Conservation (phyloP, 53 echinoderm and acorn worm species). For the Actinopyga echinites region DNA sequence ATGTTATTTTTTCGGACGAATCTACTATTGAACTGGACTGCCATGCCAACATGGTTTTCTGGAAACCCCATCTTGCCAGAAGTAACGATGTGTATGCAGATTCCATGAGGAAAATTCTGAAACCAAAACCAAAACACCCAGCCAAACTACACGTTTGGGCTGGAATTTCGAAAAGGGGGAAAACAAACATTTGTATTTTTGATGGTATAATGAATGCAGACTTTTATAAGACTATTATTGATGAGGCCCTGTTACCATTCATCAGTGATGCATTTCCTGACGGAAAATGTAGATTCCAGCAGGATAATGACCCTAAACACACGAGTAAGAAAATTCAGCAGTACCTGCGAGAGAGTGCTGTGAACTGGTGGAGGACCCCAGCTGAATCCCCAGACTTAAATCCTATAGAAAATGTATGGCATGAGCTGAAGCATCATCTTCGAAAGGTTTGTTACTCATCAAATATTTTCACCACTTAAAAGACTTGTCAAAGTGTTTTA, state of each 20-base stretch:
- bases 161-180: constrained; percentile 38
- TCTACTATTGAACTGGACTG: constrained; percentile 43
- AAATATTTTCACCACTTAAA: too few species aligned
- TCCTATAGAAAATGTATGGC: constrained; percentile 62
- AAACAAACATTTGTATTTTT: constrained; percentile 37
- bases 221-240: constrained; percentile 39
- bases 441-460: background rate
- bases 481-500: too few species aligned
- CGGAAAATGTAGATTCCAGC: constrained; percentile 45
- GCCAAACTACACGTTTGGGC: constrained; percentile 54
- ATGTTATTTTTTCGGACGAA: constrained; percentile 56
- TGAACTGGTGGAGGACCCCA: constrained; percentile 62
- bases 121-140: constrained; percentile 47
- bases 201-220: constrained; percentile 46
- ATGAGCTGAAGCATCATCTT: constrained; percentile 45
- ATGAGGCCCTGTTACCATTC: constrained; percentile 45
- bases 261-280: constrained; percentile 12
- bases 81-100: constrained; percentile 12
- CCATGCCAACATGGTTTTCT: constrained; percentile 44
- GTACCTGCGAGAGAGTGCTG: background rate
- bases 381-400: constrained; percentile 63
- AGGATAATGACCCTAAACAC: constrained; percentile 65
- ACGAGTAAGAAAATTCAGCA: background rate
- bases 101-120: background rate
- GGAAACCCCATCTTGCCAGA: constrained; percentile 10